These are phyloP conservation scores for Bradysia coprophila DNA, from an alignment of 1,140 invertebrate genomes.

Conservation along the genomic window DNA sequence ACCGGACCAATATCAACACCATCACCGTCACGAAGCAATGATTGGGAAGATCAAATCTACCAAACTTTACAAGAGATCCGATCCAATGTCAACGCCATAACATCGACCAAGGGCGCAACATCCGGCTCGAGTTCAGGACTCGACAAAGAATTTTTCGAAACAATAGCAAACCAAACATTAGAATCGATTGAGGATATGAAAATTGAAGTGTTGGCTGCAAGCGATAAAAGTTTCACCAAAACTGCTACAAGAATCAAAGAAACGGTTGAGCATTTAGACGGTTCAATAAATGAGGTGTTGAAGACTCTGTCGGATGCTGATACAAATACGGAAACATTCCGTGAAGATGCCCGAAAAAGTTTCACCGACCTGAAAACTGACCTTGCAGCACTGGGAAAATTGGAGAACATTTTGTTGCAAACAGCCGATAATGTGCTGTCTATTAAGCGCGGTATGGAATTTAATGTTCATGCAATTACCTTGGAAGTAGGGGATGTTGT, in stretches of 20 bases:
- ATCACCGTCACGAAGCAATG: conserved; percentile 1
- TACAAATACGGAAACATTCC: conserved; percentile 31
- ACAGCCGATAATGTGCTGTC: conserved; percentile 71
- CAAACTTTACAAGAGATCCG: conserved; percentile 9
- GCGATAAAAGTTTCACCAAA: conserved; percentile 17
- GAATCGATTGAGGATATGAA: conserved; percentile 14
- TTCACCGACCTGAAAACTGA: conserved; percentile 31
- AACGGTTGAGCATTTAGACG: conserved; percentile 11
- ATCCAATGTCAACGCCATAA: conserved; percentile 6
- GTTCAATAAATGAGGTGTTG: conserved; percentile 23
- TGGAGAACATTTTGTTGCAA: conserved; percentile 61
- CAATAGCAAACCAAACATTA: conserved; percentile 17
- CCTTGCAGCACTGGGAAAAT: conserved; percentile 38
- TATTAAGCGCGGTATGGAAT: conserved; percentile 66
- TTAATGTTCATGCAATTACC: conserved; percentile 68
- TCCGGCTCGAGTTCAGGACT: background rate
- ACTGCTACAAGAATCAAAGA: conserved; percentile 24
- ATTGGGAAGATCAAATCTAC: conserved; percentile 14
- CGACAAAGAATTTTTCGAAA: conserved; percentile 16
- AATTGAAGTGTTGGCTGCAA: conserved; percentile 7
- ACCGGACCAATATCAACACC: conserved; percentile 8
- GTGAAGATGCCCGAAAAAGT: conserved; percentile 31
- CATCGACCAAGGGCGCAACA: background rate
- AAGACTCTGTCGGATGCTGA: conserved; percentile 30
- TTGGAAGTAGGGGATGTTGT: conserved; percentile 55